phyloP scores from a whole-genome alignment of 2,113 vertebrate species.

The Sander lucioperca region DNA sequence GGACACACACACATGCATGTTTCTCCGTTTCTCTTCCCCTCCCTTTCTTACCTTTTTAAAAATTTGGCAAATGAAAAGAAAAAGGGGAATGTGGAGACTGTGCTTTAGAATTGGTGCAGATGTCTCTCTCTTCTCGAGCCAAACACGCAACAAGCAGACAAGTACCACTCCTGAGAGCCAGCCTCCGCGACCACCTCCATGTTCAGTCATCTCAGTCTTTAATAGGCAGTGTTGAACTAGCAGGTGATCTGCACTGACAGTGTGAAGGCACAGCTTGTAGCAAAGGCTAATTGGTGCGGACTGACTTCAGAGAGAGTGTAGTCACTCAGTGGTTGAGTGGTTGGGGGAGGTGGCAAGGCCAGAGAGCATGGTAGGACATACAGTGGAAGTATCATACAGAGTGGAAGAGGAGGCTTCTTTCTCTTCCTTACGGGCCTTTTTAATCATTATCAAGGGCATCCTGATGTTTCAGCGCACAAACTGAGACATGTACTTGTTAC shows the following conservation, averaged over 20 bases:
- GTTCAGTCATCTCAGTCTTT: constrained; percentile 56
- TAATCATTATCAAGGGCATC: constrained; percentile 58
- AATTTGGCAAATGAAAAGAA: constrained; percentile 9
- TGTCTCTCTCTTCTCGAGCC: neutral
- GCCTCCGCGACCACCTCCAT: constrained; percentile 36
- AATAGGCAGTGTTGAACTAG: constrained; percentile 59
- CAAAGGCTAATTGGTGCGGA: constrained; percentile 73
- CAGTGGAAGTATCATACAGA: constrained; percentile 18
- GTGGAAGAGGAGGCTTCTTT: constrained; percentile 1
- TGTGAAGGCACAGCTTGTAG: constrained; percentile 70
- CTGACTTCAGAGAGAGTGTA: constrained; percentile 66
- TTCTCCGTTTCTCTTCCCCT: neutral
- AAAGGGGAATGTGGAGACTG: neutral
- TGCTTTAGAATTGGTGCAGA: constrained; percentile 20
- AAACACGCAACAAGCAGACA: constrained; percentile 10
- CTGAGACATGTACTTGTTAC: constrained; percentile 29
- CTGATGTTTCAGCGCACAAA: constrained; percentile 35
- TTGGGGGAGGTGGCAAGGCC: constrained; percentile 48
- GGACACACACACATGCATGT: neutral
- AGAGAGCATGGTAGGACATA: constrained; percentile 37
- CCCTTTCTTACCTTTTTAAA: neutral
- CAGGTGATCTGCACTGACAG: constrained; percentile 74
- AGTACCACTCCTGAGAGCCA: constrained; percentile 22
- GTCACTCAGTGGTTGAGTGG: constrained; percentile 49
- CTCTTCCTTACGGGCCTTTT: constrained; percentile 39